A percentile compares a stretch with the other conserved stretches of the same genome.
Conservation (phyloP, 2,888 invertebrate genomes). For the Epinotia ramella region DNA sequence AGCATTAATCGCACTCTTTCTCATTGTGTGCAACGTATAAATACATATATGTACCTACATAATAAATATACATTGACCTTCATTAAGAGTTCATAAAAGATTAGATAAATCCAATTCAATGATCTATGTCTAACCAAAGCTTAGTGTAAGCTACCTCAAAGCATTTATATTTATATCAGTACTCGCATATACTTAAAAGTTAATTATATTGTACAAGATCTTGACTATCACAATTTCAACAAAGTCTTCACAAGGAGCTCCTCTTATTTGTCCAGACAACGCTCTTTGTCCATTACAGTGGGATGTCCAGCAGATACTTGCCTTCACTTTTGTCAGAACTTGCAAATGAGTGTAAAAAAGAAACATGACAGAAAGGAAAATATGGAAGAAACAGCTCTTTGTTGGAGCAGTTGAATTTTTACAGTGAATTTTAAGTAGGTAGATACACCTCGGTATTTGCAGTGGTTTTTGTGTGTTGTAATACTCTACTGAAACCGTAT, state of each 20-base stretch:
- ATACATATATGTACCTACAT: too few relatives aligned
- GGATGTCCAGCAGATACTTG: conserved; percentile 13
- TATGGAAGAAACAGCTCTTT: conserved; percentile 14
- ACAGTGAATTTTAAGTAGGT: neutral
- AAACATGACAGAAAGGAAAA: conserved; percentile 16
- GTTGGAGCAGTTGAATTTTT: conserved; percentile 12
- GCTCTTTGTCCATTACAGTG: conserved; percentile 7
- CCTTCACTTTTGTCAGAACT: conserved; percentile 23
- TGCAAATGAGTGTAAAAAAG: conserved; percentile 25
- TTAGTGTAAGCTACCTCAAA: neutral
- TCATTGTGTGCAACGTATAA: too few relatives aligned
- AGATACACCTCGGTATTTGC: neutral
- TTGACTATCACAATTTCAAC: neutral
- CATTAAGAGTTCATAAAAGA: too few relatives aligned
- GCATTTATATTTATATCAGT: neutral
- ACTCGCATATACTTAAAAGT: neutral
- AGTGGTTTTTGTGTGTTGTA: neutral
- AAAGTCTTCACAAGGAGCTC: neutral
- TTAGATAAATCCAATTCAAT: too few relatives aligned
- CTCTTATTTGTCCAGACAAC: conserved; percentile 10
- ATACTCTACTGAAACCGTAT: neutral
- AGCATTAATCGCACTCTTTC: too few relatives aligned
- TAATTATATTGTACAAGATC: neutral
- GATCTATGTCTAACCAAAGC: too few relatives aligned
- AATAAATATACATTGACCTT: too few relatives aligned